These are phyloP conservation scores for Agrotis segetum DNA, from an alignment of 2,888 invertebrate genomes.

Conservation along the genomic window DNA sequence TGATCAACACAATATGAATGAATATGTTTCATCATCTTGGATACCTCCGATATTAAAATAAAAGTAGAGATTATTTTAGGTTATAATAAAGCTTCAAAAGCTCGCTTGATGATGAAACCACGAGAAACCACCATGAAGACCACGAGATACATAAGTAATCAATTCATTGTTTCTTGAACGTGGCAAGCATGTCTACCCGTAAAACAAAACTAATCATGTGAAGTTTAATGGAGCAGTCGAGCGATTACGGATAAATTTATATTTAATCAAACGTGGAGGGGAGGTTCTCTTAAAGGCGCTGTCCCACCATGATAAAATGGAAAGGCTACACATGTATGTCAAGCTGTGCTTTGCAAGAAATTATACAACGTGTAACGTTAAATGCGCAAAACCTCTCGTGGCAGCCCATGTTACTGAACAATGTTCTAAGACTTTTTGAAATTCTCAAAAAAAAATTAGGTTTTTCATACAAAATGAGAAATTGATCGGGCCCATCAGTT, in stretches of 20 bases:
- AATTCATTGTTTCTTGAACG: not conserved
- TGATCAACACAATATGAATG: not conserved
- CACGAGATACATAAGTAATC: not conserved
- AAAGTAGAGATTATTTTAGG: not conserved
- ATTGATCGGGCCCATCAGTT: no score
- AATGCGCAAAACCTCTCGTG: no score
- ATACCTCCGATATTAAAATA: not conserved
- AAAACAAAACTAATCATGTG: constrained; percentile 24
- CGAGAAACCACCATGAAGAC: no score
- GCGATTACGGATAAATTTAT: not conserved
- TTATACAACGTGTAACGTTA: no score
- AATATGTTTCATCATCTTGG: not conserved
- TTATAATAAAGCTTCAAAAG: not conserved
- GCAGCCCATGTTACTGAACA: no score
- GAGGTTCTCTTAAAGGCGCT: no score
- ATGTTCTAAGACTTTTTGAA: no score
- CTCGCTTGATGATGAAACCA: not conserved
- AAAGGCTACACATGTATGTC: no score
- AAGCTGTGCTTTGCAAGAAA: no score
- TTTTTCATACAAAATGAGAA: no score
- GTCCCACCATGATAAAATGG: no score
- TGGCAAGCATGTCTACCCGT: not conserved
- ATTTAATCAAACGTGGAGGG: not conserved
- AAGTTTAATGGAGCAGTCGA: constrained; percentile 22
- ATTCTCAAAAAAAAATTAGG: no score